Evolutionary conservation across 2,113 vertebrate species (phyloP), one percentile per base, ranked within the genome.

Genomic region (Morone chrysops): DNA sequence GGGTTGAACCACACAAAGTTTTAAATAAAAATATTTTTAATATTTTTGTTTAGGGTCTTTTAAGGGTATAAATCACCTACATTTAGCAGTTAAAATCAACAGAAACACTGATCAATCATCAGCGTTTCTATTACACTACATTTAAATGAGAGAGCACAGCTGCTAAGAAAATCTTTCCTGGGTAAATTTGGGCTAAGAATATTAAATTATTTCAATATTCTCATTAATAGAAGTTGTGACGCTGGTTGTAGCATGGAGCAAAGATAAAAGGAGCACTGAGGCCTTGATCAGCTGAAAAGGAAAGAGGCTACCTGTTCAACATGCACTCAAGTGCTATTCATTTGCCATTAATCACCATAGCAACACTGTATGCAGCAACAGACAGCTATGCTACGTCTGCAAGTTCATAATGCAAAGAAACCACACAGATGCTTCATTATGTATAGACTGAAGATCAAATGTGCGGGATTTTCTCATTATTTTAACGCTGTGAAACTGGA

Each of bases 261-360:
- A 6, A 63, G 83, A 83, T 85, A 75, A 88, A 88, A 85, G 65
- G 51, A 81, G 66, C 47, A 41, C 31, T 0, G n/a, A 78, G 63
- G 59, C 83, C 54, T 82, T 80, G 75, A 82, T 63, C 70, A 70
- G 75, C 68, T 73, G 47, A 70, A 80, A 70, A 53, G 47, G 48
- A 71, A 50, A 20, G 36, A 57, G 11, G 61, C 61, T 59, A 82
- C 63, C 68, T 70, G 63, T 59, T 75, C 59, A 70, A 36, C 45
- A 59, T 65, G 41, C 68, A 59, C 84, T 75, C 78, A 36, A 45
- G 54, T 45, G 17, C 38, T 61, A 10, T 78, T 90, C 80, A 78
- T 86, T 83, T 51, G 25, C 60, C 81, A 87, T 83, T 81, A 86
- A 86, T 87, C 77, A 40, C 75, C 83, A 90, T 87, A 36, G 89